Evolutionary conservation across 2,888 invertebrate genomes (phyloP).

Genomic region (Parnassius apollo): DNA sequence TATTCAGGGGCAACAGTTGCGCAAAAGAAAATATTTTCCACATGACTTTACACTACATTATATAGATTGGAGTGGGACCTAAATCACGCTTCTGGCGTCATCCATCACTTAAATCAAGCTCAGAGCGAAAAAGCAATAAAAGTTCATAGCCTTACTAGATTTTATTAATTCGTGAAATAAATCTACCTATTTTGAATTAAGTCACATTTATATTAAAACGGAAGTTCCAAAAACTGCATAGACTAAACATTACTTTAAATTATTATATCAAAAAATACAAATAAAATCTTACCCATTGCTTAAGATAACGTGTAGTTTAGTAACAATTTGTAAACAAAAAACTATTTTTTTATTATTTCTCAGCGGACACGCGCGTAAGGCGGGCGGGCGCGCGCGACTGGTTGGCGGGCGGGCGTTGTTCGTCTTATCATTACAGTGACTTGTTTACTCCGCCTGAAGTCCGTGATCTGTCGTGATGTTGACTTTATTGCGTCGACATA

Average conservation of each 20-base stretch:
- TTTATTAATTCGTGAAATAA: constrained; percentile 28
- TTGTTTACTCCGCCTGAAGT: constrained; percentile 63
- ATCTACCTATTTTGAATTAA: neutral
- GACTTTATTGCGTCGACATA: constrained; percentile 45
- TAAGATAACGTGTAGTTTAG: constrained; percentile 12
- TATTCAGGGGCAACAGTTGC: constrained; percentile 8
- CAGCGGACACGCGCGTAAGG: constrained; percentile 56
- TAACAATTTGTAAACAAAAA: constrained; percentile 8
- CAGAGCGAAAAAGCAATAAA: constrained; percentile 40
- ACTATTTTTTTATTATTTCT: constrained; percentile 28
- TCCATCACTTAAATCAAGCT: constrained; percentile 38
- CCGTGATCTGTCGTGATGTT: constrained; percentile 63
- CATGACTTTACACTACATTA: constrained; percentile 51
- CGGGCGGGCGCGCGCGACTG: constrained; percentile 53
- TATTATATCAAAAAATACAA: neutral
- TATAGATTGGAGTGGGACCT: constrained; percentile 42
- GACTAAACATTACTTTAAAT: neutral
- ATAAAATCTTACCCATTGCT: constrained; percentile 44
- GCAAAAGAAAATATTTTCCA: constrained; percentile 27
- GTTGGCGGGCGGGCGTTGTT: constrained; percentile 47
- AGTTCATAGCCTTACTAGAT: constrained; percentile 35
- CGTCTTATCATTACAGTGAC: constrained; percentile 64
- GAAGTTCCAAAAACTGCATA: neutral
- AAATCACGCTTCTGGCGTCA: constrained; percentile 35
- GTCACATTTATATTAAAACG: constrained; percentile 6